Evolutionary conservation across 2,113 vertebrate species (phyloP), one percentile per base, ranked within the genome.

Genomic region (Micronycteris hirsuta): DNA sequence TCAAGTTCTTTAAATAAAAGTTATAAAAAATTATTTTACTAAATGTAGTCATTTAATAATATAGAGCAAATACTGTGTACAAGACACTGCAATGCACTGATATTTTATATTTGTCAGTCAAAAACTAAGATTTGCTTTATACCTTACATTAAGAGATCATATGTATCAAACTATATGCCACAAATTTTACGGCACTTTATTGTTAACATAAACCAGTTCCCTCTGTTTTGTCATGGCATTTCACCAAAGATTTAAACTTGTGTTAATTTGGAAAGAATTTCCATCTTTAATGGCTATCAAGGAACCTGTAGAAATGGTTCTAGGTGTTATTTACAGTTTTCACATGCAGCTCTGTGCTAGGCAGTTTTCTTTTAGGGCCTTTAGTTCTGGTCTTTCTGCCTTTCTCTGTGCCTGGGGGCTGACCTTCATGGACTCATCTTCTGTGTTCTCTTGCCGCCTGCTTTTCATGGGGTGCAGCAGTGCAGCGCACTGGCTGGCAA

Each of bases 211-310:
- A 82, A 61, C 28, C 58, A 20, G 26, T 24, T 89, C 36, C 61
- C 19, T 93, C 28, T 94, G n/a, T 81, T 93, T 93, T 45, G 47
- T 78, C 47, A 73, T 63, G 43, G 17, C 20, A 74, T 31, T 77
- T 24, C 68, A 93, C 41, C 84, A 92, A 81, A 54, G 47, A 67
- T 45, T 91, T 80, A 56, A 76, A 11, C 36, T 71, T 84, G 26
- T 54, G 9, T 85, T 92, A 78, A 70, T 88, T 65, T 94, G 89
- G 83, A 87, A 84, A 93, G 65, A 87, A 74, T 70, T 92, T 67
- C 43, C 38, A n/a, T 87, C n/a, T 88, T 81, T 17, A 33, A 52
- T 56, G 43, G 4, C 61, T 76, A 47, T 71, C 26, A n/a, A 38
- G 71, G 68, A 86, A 82, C 17, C 61, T 83, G 15, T 10, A 54